Percentiles rank a stretch among this genome's conserved stretches.
Conservation (phyloP, 1,140 invertebrate genomes). For the Drosophila ambigua region DNA sequence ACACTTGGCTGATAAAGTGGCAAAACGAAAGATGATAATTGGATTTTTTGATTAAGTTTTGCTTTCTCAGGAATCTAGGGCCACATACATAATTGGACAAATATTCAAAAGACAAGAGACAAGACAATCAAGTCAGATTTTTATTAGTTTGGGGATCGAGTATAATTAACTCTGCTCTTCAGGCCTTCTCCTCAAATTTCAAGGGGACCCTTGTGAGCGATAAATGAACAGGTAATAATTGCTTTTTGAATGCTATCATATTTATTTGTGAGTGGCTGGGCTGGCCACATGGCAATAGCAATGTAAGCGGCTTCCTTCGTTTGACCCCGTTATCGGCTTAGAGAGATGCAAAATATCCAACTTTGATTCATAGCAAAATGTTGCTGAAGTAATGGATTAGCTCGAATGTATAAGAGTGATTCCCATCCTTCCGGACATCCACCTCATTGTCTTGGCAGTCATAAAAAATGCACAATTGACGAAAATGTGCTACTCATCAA, state of each 20-base stretch:
- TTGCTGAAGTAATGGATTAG: slow-evolving; percentile 20
- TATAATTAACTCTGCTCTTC: slow-evolving; percentile 60
- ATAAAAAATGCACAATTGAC: slow-evolving; percentile 38
- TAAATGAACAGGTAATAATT: too few relatives aligned
- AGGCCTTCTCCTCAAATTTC: slow-evolving; percentile 30
- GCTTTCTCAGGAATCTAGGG: slow-evolving; percentile 9
- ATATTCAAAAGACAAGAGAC: neutral
- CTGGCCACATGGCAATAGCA: too few relatives aligned
- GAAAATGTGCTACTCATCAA: slow-evolving; percentile 30
- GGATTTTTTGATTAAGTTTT: slow-evolving; percentile 48
- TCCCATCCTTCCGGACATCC: neutral
- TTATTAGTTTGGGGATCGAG: slow-evolving; percentile 64
- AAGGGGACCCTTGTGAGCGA: slow-evolving; percentile 23
- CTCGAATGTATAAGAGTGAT: slow-evolving; percentile 19
- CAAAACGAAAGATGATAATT: slow-evolving; percentile 30
- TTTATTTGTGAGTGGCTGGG: too few relatives aligned
- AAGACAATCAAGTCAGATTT: slow-evolving; percentile 32
- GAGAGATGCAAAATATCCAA: too few relatives aligned
- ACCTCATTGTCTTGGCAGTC: neutral
- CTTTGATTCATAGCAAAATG: neutral
- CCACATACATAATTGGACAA: neutral
- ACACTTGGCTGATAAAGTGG: neutral
- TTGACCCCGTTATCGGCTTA: too few relatives aligned
- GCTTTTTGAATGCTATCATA: too few relatives aligned
- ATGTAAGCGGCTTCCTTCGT: too few relatives aligned